phyloP scores from a whole-genome alignment of 2,888 invertebrate species.

The Oxytorus armatus region DNA sequence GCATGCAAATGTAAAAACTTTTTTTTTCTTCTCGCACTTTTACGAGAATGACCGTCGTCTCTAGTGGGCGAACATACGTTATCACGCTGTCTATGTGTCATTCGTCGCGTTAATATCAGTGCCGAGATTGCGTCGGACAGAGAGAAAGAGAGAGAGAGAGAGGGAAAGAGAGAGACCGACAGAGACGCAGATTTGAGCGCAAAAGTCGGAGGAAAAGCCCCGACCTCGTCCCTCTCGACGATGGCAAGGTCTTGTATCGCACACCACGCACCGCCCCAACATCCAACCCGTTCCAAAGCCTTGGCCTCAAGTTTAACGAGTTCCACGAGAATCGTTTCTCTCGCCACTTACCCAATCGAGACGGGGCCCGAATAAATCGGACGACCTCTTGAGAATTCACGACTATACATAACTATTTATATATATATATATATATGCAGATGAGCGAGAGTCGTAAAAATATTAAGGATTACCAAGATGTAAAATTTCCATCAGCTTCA shows the following conservation, averaged over 20 bases:
- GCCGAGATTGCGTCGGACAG: constrained; percentile 9
- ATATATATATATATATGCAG: neutral
- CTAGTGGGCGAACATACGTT: no score
- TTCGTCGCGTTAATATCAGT: constrained; percentile 1
- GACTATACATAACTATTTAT: neutral
- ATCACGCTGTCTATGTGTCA: constrained; percentile 1
- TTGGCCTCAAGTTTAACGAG: constrained; percentile 67
- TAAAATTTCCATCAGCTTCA: no score
- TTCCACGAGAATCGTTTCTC: constrained; percentile 64
- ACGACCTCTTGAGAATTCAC: constrained; percentile 47
- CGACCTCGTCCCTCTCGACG: constrained; percentile 4
- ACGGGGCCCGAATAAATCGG: constrained; percentile 61
- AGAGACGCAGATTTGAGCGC: neutral
- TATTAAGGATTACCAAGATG: no score
- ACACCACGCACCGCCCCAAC: constrained; percentile 28
- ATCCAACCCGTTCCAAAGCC: constrained; percentile 27
- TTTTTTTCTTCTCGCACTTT: no score
- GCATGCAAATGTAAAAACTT: no score
- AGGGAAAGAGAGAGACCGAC: constrained; percentile 11
- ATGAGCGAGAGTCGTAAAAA: neutral
- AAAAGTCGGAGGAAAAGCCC: constrained; percentile 23
- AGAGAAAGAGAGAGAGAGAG: constrained; percentile 1
- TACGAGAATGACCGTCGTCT: no score
- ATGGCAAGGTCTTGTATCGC: constrained; percentile 36
- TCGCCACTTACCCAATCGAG: constrained; percentile 62